Percentiles rank a stretch among this genome's conserved stretches.
These are phyloP conservation scores for Mesopsocus fuscifrons DNA, from an alignment of 2,888 invertebrate genomes.

Conservation along the genomic window DNA sequence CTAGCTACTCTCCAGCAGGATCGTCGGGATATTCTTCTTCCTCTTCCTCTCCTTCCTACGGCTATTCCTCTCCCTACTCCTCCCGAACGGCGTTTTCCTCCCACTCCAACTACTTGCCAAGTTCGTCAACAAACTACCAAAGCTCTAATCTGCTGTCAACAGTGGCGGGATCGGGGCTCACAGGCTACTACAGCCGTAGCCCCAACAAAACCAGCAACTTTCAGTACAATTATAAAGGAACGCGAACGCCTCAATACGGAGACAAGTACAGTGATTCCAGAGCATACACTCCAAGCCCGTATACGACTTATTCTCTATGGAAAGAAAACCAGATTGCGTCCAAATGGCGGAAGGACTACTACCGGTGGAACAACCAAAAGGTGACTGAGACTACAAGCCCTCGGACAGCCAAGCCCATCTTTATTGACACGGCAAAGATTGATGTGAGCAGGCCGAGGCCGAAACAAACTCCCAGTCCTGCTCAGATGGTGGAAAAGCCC, in stretches of 20 bases:
- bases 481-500: neutral
- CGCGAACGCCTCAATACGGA: too few species aligned
- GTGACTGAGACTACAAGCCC: neutral
- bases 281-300: slow-evolving; percentile 1
- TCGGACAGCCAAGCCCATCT: slow-evolving; percentile 38
- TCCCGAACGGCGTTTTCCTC: too few species aligned
- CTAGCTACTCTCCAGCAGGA: too few species aligned
- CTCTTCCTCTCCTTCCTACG: too few species aligned
- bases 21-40: too few species aligned
- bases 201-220: neutral
- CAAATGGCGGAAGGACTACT: slow-evolving; percentile 2
- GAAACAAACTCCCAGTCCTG: slow-evolving; percentile 5
- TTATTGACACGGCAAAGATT: slow-evolving; percentile 69
- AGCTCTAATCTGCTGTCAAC: neutral
- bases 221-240: too few species aligned
- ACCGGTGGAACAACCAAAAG: neutral
- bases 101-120: too few species aligned
- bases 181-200: neutral
- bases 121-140: too few species aligned
- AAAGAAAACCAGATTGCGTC: slow-evolving; percentile 1
- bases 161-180: neutral
- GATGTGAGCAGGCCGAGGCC: slow-evolving; percentile 46
- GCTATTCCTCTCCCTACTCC: too few species aligned
- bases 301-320: slow-evolving; percentile 1
- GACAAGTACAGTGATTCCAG: neutral